Evolutionary conservation across 2,113 vertebrate species (phyloP).

Genomic region (Centropus bengalensis): DNA sequence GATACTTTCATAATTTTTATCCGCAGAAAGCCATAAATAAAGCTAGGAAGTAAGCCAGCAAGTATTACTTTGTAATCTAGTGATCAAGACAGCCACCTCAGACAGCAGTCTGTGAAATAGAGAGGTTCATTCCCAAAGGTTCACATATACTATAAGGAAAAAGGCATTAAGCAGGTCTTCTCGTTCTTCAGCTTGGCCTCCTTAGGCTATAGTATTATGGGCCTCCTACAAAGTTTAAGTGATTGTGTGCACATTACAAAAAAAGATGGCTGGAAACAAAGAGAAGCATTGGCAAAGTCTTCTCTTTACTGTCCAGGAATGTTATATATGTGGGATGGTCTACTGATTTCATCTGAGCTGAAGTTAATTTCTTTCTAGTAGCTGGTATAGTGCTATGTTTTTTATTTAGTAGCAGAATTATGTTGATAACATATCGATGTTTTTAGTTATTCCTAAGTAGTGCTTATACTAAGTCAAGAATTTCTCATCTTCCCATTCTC

Average conservation of each 20-base stretch:
- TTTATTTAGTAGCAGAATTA: too few species aligned
- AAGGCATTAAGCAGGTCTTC: not conserved
- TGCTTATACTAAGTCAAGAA: too few species aligned
- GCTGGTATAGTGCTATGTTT: too few species aligned
- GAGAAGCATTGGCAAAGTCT: not conserved
- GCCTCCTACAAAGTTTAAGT: not conserved
- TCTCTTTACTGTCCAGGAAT: not conserved
- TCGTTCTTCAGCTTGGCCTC: not conserved
- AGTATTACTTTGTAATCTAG: slow-evolving; percentile 44
- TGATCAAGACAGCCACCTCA: not conserved
- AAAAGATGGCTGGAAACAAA: not conserved
- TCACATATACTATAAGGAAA: not conserved
- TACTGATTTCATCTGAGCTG: too few species aligned
- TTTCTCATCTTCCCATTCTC: too few species aligned
- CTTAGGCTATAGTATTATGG: not conserved
- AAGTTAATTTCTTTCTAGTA: too few species aligned
- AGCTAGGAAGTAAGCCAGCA: slow-evolving; percentile 33
- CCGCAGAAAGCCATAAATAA: slow-evolving; percentile 44
- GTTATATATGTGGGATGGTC: not conserved
- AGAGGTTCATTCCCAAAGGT: not conserved
- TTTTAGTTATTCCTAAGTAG: too few species aligned
- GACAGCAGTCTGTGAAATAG: not conserved
- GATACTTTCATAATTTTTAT: slow-evolving; percentile 45
- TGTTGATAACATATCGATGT: too few species aligned
- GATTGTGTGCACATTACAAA: not conserved